Evolutionary conservation across 1,140 invertebrate genomes (phyloP), one percentile per base, ranked within the genome.

Genomic region (Drosophila elegans): DNA sequence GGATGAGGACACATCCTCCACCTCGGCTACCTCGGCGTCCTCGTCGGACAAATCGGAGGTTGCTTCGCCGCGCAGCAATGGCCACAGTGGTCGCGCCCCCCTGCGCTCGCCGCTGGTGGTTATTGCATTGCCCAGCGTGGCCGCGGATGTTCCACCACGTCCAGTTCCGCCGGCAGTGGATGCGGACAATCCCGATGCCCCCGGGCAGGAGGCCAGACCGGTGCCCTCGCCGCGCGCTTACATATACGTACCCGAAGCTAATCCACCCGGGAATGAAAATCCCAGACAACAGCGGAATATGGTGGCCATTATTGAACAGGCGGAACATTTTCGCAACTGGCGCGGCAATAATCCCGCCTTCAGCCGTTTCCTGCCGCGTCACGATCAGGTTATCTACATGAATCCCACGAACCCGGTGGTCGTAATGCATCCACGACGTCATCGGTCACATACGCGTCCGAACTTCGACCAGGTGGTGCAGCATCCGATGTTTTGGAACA

Each of bases 401-500:
- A 78, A 91, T 66, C 64, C 84, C 3, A 74, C 74, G 16, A 55
- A 63, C 32, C 25, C 41, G 55, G 49, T 68, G 68, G 38, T 71
- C 6, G 59, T 79, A 5, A 73, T 78, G 72, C 60, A 78, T 7
- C 54, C 69, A 6, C 82, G 72, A 0, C 84, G 84, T 9, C 57
- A 68, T 38, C 78, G 83, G 2, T 29, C 42, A 0, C 74, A 61
- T 36, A 52, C 51, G 12, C 84, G 80, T 9, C 78, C 71, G 0
- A 83, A 78, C 39, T 59, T 90, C 0, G 86, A 90, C 16, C 80
- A 89, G 71, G 78, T 91, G 12, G 52, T 90, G 6, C 44, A 76
- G 6, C 90, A 91, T 82, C 90, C 86, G 4, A 68, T 89, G 59
- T 91, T 91, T n/a, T 91, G 90, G 90, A 85, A 91, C 38, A 88